Evolutionary conservation across 2,113 vertebrate species (phyloP), one percentile per base, ranked within the genome.

Genomic region (Bubo bubo): DNA sequence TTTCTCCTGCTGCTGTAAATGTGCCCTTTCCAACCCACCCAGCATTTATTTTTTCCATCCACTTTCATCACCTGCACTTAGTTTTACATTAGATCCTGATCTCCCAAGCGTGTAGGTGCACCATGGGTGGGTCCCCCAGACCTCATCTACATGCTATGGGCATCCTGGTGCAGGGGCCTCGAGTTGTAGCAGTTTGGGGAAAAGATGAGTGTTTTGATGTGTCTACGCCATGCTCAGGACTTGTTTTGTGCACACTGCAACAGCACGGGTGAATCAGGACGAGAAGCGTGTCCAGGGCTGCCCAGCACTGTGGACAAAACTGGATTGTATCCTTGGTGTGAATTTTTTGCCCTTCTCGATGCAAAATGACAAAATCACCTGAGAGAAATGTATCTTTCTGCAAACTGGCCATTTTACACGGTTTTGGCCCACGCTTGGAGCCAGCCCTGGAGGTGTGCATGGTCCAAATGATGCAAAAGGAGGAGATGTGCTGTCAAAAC

Each of bases 21-120:
- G 5, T 32, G 32, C 30, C 14, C 12, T 47, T 84, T 59, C n/a
- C 85, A 47, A n/a, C 22, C 21, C 50, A 26, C 6, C 16, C 14
- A 16, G n/a, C 6, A 1, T 24, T 79, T 76, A 22, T 74, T 84
- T 88, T 88, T 70, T 39, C 15, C 37, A 24, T 18, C 11, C 4
- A 1, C 5, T n/a, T 58, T 49, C 45, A 66, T 23, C 80, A 10
- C 39, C 59, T 47, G 37, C 52, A 20, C 32, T 13, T 32, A 15
- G 6, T 43, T 27, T 53, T 24, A 1, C 4, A 0, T 41, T 9
- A 21, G 35, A 24, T 17, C 34, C 11, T 5, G 11, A 53, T 26
- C 9, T 53, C 39, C 75, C n/a, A 47, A 17, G 15, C 0, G 0
- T n/a, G 70, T 21, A 35, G 12, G 7, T 30, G n/a, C 11, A 14